These are phyloP conservation scores for Leucoraja ocellata DNA, from an alignment of 2,797 vertebrate species.

Conservation along the genomic window DNA sequence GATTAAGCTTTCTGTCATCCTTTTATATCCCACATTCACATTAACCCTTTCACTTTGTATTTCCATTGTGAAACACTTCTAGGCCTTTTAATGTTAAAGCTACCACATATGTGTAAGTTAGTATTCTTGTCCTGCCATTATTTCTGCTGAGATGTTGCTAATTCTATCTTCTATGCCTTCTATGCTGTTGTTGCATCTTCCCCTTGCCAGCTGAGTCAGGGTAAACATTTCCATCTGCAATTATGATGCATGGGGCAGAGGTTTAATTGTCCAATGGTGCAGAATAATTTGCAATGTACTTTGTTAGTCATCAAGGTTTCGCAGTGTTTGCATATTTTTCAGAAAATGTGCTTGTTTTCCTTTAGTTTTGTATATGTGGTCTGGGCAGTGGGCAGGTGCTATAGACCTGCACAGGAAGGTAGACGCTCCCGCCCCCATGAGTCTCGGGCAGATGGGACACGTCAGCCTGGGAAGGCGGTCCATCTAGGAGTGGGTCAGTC, in stretches of 20 bases:
- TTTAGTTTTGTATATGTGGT: background rate
- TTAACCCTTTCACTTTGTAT: background rate
- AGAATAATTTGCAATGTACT: conserved; percentile 1
- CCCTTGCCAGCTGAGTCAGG: background rate
- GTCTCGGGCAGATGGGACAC: too few relatives aligned
- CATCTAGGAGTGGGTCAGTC: too few relatives aligned
- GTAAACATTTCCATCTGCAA: background rate
- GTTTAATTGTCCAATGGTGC: background rate
- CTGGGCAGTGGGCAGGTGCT: too few relatives aligned
- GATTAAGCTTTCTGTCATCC: background rate
- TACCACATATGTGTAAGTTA: background rate
- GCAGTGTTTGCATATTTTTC: background rate
- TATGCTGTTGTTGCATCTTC: background rate
- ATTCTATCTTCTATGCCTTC: background rate
- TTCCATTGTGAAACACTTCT: background rate
- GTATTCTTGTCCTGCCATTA: background rate
- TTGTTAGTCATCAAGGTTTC: background rate
- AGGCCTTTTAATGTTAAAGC: background rate
- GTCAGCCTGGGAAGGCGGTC: too few relatives aligned
- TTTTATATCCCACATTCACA: background rate
- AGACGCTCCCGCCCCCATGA: too few relatives aligned
- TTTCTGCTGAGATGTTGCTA: background rate
- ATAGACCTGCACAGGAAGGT: too few relatives aligned
- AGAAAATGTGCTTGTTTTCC: conserved; percentile 6
- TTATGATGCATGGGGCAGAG: background rate